Conservation (phyloP, 2,797 vertebrate genomes). For the Semotilus atromaculatus region DNA sequence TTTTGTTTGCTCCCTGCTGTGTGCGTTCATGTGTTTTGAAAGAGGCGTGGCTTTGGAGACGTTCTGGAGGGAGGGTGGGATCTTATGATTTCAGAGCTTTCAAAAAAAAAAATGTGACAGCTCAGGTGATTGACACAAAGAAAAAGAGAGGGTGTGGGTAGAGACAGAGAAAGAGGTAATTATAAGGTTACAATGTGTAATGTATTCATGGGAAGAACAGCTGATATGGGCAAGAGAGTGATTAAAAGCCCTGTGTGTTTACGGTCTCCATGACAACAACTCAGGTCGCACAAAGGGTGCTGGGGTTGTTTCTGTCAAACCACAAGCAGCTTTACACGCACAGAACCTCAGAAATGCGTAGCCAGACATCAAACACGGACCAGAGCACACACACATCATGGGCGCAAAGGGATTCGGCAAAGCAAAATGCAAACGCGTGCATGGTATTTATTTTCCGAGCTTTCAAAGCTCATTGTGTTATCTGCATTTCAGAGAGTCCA, state of each 20-base stretch:
- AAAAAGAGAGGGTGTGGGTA: neutral
- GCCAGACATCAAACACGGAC: neutral
- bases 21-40: too few species aligned
- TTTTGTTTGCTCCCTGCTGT: too few species aligned
- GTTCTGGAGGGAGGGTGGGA: too few species aligned
- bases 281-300: slow-evolving; percentile 46
- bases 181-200: slow-evolving; percentile 66
- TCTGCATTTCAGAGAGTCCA: slow-evolving; percentile 45
- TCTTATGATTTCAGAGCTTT: too few species aligned
- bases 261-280: slow-evolving; percentile 58
- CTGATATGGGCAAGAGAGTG: slow-evolving; percentile 52
- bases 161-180: slow-evolving; percentile 66
- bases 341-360: neutral
- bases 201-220: slow-evolving; percentile 58
- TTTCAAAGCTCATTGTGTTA: slow-evolving; percentile 51
- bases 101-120: neutral
- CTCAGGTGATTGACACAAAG: slow-evolving; percentile 12
- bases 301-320: slow-evolving; percentile 42
- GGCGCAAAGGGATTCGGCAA: slow-evolving; percentile 16
- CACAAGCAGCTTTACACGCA: slow-evolving; percentile 20
- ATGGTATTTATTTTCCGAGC: slow-evolving; percentile 26
- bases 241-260: slow-evolving; percentile 57
- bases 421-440: neutral
- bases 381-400: slow-evolving; percentile 20
- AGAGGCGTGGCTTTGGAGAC: too few species aligned